Percentiles rank a stretch among this genome's conserved stretches.
Conservation (phyloP, 2,888 invertebrate species). For the Microctonus aethiopoides region DNA sequence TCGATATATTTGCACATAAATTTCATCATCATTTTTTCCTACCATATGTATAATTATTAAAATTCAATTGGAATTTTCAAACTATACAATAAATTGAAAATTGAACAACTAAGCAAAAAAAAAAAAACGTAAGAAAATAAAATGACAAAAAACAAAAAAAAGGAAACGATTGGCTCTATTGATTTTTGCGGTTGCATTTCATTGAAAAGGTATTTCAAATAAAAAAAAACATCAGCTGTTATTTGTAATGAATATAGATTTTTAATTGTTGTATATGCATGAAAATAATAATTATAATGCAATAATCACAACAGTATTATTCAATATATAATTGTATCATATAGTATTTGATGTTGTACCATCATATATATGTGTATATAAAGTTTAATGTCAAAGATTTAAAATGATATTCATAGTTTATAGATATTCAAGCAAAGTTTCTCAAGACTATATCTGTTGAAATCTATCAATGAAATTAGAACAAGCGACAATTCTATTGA, state of each 20-base stretch:
- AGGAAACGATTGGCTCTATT: background rate
- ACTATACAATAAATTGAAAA: background rate
- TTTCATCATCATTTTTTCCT: conserved; percentile 21
- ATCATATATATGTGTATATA: background rate
- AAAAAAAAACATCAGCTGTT: conserved; percentile 56
- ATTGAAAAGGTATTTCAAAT: conserved; percentile 31
- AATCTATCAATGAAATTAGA: background rate
- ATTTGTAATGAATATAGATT: conserved; percentile 39
- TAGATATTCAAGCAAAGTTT: background rate
- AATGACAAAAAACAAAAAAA: background rate
- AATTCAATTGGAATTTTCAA: background rate
- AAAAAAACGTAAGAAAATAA: background rate
- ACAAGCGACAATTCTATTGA: background rate
- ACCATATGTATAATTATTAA: background rate
- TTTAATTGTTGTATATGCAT: conserved; percentile 47
- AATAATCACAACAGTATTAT: conserved; percentile 33
- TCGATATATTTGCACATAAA: conserved; percentile 6
- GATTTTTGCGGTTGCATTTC: background rate
- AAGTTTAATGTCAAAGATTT: background rate
- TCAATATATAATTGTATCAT: conserved; percentile 30
- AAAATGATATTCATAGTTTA: background rate
- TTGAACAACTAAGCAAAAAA: background rate
- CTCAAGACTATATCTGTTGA: background rate
- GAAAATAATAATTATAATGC: conserved; percentile 26
- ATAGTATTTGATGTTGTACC: background rate